phyloP scores from a whole-genome alignment of 2,113 vertebrate genomes.

The Ctenodactylus gundi region DNA sequence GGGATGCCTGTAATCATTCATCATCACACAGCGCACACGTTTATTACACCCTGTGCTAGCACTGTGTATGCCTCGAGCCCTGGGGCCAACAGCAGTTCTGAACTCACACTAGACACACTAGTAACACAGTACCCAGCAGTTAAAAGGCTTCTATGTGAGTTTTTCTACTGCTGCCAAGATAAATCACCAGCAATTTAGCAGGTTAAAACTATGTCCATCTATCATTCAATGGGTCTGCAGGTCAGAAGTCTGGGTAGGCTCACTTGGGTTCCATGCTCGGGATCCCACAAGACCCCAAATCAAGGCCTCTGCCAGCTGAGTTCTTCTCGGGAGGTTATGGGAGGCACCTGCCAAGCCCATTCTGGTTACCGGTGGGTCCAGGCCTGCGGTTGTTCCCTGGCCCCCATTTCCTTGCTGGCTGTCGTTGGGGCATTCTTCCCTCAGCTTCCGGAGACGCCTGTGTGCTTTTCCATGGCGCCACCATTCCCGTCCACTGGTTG shows the following conservation, averaged over 20 bases:
- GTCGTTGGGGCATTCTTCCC: rapidly evolving
- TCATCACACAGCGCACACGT: not conserved
- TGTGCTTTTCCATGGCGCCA: not conserved
- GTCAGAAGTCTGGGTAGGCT: not conserved
- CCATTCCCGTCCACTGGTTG: not conserved
- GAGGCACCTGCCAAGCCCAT: not conserved
- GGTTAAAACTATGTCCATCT: not conserved
- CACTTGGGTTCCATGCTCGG: not conserved
- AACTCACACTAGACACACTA: not conserved
- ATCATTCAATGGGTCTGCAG: not conserved
- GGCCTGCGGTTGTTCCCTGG: not conserved
- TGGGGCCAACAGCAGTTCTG: not conserved
- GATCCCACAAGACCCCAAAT: not conserved
- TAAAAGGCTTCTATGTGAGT: not conserved
- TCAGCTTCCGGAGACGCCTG: not conserved
- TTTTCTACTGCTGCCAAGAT: not conserved
- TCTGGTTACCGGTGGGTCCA: not conserved
- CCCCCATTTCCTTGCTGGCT: not conserved
- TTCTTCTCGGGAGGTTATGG: not conserved
- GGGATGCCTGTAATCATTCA: not conserved
- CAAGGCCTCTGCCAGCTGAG: not conserved
- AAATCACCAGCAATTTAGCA: not conserved
- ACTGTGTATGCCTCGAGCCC: not conserved
- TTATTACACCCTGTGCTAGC: not conserved
- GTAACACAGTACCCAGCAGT: not conserved